Percentiles rank a stretch among this genome's conserved stretches.
These are phyloP conservation scores for Epirrhoe tristata DNA, from an alignment of 2,888 invertebrate genomes.

Conservation along the genomic window DNA sequence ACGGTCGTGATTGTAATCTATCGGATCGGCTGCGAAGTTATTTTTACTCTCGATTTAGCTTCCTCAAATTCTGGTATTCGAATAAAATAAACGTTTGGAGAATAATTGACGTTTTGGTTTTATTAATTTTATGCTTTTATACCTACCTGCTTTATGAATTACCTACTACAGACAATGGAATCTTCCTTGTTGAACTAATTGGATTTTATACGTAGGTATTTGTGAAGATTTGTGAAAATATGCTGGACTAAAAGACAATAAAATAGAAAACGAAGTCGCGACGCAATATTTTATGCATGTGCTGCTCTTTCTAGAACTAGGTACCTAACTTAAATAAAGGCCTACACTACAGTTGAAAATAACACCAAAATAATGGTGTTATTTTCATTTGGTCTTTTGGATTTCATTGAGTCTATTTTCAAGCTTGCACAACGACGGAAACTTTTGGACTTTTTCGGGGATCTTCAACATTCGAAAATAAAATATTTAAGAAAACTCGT, in stretches of 20 bases:
- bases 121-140: slow-evolving; percentile 35
- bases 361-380: too few relatives aligned
- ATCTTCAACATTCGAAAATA: too few relatives aligned
- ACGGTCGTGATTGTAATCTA: slow-evolving; percentile 45
- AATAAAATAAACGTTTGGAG: slow-evolving; percentile 26
- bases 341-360: too few relatives aligned
- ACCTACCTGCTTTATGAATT: slow-evolving; percentile 30
- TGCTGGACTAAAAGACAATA: neutral
- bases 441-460: too few relatives aligned
- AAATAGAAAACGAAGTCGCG: neutral
- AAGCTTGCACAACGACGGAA: too few relatives aligned
- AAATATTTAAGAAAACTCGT: too few relatives aligned
- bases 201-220: slow-evolving; percentile 10
- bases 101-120: slow-evolving; percentile 24
- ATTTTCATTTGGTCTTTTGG: too few relatives aligned
- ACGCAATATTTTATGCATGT: neutral
- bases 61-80: slow-evolving; percentile 24
- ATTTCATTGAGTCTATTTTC: too few relatives aligned
- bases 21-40: slow-evolving; percentile 37
- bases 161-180: slow-evolving; percentile 26
- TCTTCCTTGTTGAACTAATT: slow-evolving; percentile 28
- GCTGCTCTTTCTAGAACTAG: slow-evolving; percentile 2
- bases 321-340: too few relatives aligned
- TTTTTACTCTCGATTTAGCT: slow-evolving; percentile 36
- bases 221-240: slow-evolving; percentile 10